Base-by-base conservation (phyloP, 1,140 invertebrate species). In the Eubasilissa regina region DNA sequence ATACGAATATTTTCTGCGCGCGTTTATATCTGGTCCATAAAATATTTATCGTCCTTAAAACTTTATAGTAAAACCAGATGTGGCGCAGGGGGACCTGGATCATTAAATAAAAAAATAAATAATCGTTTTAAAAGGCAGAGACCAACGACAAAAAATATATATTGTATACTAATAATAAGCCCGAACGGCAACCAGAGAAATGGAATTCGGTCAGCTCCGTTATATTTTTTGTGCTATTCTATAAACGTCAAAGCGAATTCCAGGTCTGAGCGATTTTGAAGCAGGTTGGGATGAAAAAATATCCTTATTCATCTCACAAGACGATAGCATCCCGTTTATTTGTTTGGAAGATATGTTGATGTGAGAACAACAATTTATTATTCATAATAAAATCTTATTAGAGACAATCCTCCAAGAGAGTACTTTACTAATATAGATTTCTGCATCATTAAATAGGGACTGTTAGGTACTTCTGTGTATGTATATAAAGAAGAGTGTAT, bases 171-270 rank as follows among this genome's bases (percentile, higher is more conserved):
- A 10, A 58, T 58, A 58, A 58, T 58, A 7, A 17, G n/a, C 10
- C n/a, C n/a, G 19, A 55, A 58, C 21, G 55, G 17, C 53, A 15
- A 19, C 17, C 55, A 15, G 55, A 15, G 55, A 58, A 58, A 58
- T 11, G 15, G 53, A 56, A 56, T 19, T 56, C 15, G 55, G 55
- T 19, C 53, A 0, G n/a, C 17, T 1, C 17, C 55, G 17, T 58
- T 11, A 21, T 58, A 17, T 56, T 56, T 56, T 8, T 56, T 56
- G 53, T 56, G 15, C 15, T 56, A 19, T 56, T 56, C 15, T 56
- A 56, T 56, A 56, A 56, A 56, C 53, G 53, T 56, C n/a, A 56
- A 17, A 56, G 19, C 55, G 55, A 15, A 58, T 58, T 58, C 15
- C 17, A 9, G 11, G 1, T 21, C 55, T 9, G 55, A 58, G 17